phyloP scores from a whole-genome alignment of 2,888 invertebrate genomes.

The Tetragonula carbonaria region DNA sequence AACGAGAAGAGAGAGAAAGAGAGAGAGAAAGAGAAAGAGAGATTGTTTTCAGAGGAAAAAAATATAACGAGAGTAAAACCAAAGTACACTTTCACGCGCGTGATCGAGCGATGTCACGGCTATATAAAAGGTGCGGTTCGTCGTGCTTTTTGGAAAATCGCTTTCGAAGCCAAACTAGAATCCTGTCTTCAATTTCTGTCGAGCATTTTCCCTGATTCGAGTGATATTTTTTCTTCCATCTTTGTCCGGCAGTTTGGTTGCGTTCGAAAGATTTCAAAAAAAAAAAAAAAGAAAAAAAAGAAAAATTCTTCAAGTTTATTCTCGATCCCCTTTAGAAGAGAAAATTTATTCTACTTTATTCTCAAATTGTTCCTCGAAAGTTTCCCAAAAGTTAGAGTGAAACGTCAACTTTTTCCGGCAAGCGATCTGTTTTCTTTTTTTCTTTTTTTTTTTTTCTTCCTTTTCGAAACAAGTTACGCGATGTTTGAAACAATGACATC shows the following conservation, averaged over 20 bases:
- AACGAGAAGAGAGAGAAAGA: slow-evolving; percentile 1
- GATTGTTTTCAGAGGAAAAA: neutral
- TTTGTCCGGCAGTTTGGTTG: neutral
- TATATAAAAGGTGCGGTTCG: neutral
- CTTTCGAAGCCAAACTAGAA: neutral
- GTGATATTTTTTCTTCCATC: neutral
- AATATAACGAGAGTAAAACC: neutral
- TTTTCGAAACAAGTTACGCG: neutral
- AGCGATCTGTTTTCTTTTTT: neutral
- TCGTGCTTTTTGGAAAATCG: slow-evolving; percentile 12
- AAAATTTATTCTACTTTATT: neutral
- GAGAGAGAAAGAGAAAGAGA: too few relatives aligned
- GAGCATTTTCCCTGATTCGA: neutral
- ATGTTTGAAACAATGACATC: slow-evolving; percentile 16
- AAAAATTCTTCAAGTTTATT: neutral
- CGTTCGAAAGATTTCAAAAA: neutral
- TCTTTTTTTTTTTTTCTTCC: neutral
- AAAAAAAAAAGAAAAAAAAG: neutral
- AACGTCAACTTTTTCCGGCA: neutral
- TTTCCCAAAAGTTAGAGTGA: neutral
- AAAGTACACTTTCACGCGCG: slow-evolving; percentile 12
- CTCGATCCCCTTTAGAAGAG: neutral
- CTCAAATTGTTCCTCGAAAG: neutral
- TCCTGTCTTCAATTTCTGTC: slow-evolving; percentile 2
- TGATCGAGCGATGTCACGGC: slow-evolving; percentile 25